Evolutionary conservation across 2,113 vertebrate species (phyloP), one percentile per base, ranked within the genome.

Genomic region (Mirounga angustirostris): DNA sequence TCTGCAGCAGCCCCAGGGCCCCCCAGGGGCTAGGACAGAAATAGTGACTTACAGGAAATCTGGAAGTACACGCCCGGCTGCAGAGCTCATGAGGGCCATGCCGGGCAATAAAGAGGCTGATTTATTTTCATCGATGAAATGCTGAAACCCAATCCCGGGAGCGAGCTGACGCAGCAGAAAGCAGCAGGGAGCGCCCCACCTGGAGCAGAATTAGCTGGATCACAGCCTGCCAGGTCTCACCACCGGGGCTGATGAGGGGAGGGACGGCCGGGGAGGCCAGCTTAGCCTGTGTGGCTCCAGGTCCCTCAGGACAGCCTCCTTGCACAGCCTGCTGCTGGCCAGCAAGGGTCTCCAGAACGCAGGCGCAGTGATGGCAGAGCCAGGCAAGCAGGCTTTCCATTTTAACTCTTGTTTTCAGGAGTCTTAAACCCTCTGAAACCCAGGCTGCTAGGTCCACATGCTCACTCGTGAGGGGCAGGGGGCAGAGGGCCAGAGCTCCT

Each of bases 91-190:
- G 24, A 88, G 85, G 91, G 95, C 95, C 89, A 28, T 1, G 83
- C 83, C 22, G 36, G 46, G 78, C 84, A 94, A 91, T 88, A 86
- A 95, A 96, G 61, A 95, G 30, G 63, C 94, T 76, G 91, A 97
- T 93, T 98, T 98, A 97, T 98, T 98, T 97, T 94, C 97, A 94
- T 93, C 97, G 50, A 81, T 89, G 92, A 95, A 91, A 97, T 52
- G 79, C 94, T 1, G 89, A 98, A 96, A 98, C 94, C 65, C 73
- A 97, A 96, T 94, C 94, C 36, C 84, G 2, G 2, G 36, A 88
- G 88, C 4, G 7, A 81, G 71, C 61, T 88, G 92, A 94, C 86
- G 89, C 36, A 6, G 94, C 95, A 93, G 96, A 73, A 3, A 0
- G 79, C 4, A 0, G 74, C 2, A 0, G 28, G 52, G 59, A 24